Base-by-base conservation (phyloP, 2,888 invertebrate genomes). In the Campoletis raptor region DNA sequence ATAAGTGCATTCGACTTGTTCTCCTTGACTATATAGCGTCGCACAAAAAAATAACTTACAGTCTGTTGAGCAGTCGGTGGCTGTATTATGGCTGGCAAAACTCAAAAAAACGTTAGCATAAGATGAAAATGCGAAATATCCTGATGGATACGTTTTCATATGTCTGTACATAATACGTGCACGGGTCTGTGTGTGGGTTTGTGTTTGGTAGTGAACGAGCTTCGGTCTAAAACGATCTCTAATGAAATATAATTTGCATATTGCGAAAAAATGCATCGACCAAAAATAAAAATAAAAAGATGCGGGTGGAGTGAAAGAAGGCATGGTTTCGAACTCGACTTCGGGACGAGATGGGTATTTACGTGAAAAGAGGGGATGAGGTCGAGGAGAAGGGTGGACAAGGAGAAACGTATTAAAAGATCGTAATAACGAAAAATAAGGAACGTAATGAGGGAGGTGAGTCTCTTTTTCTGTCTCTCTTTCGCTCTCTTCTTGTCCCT, bases 211-310 rank as follows among this genome's bases (percentile, higher is more conserved):
- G 77, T 77, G 69, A 42, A 77, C 80, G 66, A 54, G 76, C 54
- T 67, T 74, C 67, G 72, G 73, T 86, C 77, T 61, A 82, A 85
- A 88, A 87, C 81, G 84, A 67, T 83, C 81, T 73, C 85, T 88
- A 89, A 90, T 89, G 89, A 88, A 88, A 88, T 81, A 84, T 89
- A 90, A 89, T 90, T 90, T 90, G 87, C 88, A 89, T 86, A 86
- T 54, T 81, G 84, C 80, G 82, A 83, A 85, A 81, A 86, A 76
- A 37, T 67, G 52, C 66, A 78, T 66, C 61, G 78, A 5, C 52
- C 37, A 83, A 64, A 85, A 83, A 66, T 73, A 74, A 69, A 10
- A 76, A 30, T 76, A 69, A 45, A 70, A 54, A 79, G 52, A 66
- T 66, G 81, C 54, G 85, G 85, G 54, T 81, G 66, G 48, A 69